Evolutionary conservation across 2,888 invertebrate species (phyloP).

Genomic region (Macrophya alboannulata): DNA sequence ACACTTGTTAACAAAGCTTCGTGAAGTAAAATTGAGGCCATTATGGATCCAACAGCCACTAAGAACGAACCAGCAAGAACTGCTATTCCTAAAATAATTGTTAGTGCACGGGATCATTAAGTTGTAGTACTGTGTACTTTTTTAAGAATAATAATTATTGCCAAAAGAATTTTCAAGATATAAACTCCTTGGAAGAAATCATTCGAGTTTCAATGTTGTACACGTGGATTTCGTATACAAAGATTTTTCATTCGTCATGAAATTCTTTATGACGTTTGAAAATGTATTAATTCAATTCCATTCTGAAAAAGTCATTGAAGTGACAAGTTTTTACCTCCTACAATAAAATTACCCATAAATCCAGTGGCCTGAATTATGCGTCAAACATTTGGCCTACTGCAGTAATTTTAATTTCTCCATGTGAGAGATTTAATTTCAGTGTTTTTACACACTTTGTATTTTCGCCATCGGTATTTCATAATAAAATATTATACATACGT

Average conservation of each 20-base stretch:
- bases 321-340: not conserved
- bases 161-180: not conserved
- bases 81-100: constrained; percentile 79
- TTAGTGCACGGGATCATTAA: constrained; percentile 62
- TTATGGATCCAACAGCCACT: constrained; percentile 83
- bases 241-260: not conserved
- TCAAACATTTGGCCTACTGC: not conserved
- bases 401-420: not conserved
- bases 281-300: not conserved
- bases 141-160: constrained; percentile 49
- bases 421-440: not conserved
- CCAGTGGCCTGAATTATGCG: not conserved
- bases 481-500: not conserved
- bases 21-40: constrained; percentile 84
- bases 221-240: not conserved
- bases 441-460: not conserved
- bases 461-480: not conserved
- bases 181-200: not conserved
- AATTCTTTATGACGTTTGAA: not conserved
- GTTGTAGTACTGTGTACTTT: constrained; percentile 43
- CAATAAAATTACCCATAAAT: not conserved
- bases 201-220: not conserved
- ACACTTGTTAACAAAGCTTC: constrained; percentile 82
- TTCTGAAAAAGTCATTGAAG: not conserved
- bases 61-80: constrained; percentile 82